Percentiles rank a stretch among this genome's conserved stretches.
These are phyloP conservation scores for Kobus ellipsiprymnus DNA, from an alignment of 2,113 vertebrate genomes.

Conservation along the genomic window DNA sequence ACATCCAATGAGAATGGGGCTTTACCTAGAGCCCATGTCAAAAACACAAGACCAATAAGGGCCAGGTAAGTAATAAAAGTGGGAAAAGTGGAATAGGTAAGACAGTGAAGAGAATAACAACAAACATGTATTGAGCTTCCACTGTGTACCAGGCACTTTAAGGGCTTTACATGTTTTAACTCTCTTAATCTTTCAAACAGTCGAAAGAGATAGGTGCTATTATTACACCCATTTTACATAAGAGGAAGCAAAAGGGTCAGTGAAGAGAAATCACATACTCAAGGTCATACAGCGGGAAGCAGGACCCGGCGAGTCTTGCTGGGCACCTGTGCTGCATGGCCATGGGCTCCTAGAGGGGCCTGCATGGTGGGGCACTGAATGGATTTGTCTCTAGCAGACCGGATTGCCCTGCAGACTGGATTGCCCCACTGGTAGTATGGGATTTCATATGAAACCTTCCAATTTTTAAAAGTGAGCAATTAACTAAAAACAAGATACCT, in stretches of 20 bases:
- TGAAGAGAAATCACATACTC: not conserved
- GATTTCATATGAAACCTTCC: not conserved
- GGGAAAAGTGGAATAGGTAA: not conserved
- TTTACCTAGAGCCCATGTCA: not conserved
- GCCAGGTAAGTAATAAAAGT: not conserved
- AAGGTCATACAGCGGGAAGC: not conserved
- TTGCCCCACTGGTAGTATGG: not conserved
- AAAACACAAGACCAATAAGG: not conserved
- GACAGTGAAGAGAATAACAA: not conserved
- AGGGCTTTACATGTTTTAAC: not conserved
- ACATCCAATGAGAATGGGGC: not conserved
- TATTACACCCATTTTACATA: not conserved
- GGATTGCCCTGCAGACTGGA: not conserved
- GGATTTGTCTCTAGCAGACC: not conserved
- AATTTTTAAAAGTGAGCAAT: not conserved
- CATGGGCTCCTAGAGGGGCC: not conserved
- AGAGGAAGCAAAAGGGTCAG: not conserved
- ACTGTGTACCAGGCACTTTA: not conserved
- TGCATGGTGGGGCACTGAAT: not conserved
- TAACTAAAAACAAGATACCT: conserved; percentile 9
- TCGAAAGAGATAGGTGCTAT: not conserved
- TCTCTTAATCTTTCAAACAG: not conserved
- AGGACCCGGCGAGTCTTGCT: not conserved
- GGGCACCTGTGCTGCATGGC: not conserved
- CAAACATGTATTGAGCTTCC: not conserved